A percentile compares a stretch with the other conserved stretches of the same genome.
Conservation (phyloP, 1,140 invertebrate species). For the Tigriopus japonicus region DNA sequence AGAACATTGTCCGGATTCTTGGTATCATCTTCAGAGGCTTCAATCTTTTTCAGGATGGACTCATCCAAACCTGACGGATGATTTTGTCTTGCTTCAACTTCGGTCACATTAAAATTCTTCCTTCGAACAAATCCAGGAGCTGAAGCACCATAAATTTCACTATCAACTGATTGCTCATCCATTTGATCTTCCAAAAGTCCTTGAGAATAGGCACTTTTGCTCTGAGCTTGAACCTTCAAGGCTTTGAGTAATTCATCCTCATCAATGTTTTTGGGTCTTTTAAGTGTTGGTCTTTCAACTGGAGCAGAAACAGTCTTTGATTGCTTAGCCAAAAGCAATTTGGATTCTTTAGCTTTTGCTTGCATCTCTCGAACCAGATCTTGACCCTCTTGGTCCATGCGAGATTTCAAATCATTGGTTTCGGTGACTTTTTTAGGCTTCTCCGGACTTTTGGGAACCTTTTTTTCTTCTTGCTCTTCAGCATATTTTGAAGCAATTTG, state of each 20-base stretch:
- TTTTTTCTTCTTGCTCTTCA: background rate
- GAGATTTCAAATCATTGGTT: background rate
- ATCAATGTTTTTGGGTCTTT: background rate
- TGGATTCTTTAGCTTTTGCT: background rate
- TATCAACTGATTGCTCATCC: background rate
- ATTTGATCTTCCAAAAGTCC: background rate
- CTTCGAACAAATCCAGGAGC: background rate
- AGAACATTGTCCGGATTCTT: too few species aligned
- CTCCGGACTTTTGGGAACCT: background rate
- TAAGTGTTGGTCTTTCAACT: background rate
- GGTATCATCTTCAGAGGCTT: background rate
- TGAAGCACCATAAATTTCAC: background rate
- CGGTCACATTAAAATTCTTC: background rate
- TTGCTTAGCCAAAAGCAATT: background rate
- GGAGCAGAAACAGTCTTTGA: background rate
- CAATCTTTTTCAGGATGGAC: background rate
- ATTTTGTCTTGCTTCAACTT: background rate
- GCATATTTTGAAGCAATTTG: constrained; percentile 14
- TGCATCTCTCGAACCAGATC: constrained; percentile 8
- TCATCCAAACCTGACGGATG: background rate
- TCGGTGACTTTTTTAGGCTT: background rate
- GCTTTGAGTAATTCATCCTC: background rate
- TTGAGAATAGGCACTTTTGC: background rate
- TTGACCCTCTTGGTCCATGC: background rate
- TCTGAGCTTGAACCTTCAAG: background rate